phyloP scores from a whole-genome alignment of 2,113 vertebrate species.

The Ornithorhynchus anatinus region DNA sequence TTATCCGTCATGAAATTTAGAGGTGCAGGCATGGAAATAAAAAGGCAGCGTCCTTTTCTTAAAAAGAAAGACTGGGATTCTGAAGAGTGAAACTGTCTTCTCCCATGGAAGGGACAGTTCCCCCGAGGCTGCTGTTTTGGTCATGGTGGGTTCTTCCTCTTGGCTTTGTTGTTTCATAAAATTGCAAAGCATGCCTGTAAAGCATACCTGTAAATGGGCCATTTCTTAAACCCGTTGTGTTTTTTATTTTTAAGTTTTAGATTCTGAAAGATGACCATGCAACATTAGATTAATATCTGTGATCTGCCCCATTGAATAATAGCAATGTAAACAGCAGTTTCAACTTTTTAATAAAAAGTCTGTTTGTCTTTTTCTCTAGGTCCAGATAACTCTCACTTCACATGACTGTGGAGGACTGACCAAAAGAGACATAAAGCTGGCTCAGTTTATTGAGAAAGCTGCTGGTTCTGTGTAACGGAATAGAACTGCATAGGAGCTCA shows the following conservation, averaged over 20 bases:
- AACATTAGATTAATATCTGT: not conserved
- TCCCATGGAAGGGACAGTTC: not conserved
- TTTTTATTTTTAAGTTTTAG: no score
- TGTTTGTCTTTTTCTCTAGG: constrained; percentile 74
- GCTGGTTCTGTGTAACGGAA: constrained; percentile 59
- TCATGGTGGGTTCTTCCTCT: not conserved
- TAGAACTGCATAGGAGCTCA: not conserved
- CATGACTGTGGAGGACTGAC: constrained; percentile 90
- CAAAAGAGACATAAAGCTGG: constrained; percentile 89
- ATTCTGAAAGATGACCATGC: not conserved
- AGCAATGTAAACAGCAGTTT: not conserved
- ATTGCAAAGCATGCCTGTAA: constrained; percentile 1
- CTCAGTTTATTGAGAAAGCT: constrained; percentile 93
- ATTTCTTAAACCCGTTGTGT: no score
- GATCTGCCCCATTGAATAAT: not conserved
- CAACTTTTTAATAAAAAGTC: not conserved
- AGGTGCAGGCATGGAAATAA: constrained; percentile 22
- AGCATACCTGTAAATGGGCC: no score
- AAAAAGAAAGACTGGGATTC: not conserved
- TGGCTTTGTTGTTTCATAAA: not conserved
- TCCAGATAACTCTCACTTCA: constrained; percentile 93
- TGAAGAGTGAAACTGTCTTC: no score
- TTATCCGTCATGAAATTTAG: constrained; percentile 17
- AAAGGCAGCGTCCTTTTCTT: not conserved
- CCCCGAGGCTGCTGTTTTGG: not conserved